Evolutionary conservation across 2,797 vertebrate species (phyloP).

Genomic region (Molossus molossus): DNA sequence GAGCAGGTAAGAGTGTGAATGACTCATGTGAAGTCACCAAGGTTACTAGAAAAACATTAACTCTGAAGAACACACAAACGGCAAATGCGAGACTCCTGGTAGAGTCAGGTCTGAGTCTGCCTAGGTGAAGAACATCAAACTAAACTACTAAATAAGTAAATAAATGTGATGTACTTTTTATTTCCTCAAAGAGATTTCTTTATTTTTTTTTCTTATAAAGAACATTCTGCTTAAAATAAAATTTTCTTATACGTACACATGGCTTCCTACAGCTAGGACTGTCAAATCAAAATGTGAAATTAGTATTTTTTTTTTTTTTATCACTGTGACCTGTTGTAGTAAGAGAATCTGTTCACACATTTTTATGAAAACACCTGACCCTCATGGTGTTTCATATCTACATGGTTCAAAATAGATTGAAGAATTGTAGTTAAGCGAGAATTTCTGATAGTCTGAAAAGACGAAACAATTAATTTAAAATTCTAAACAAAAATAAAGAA

Average conservation of each 20-base stretch:
- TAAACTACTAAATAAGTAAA: background rate
- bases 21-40: background rate
- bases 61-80: background rate
- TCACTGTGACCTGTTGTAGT: background rate
- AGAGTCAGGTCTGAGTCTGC: background rate
- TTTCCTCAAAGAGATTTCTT: constrained; percentile 13
- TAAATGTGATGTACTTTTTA: background rate
- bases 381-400: background rate
- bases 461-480: constrained; percentile 40
- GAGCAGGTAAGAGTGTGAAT: background rate
- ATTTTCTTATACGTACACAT: constrained; percentile 7
- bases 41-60: background rate
- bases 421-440: background rate
- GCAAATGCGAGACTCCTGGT: background rate
- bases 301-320: constrained; percentile 12
- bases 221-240: constrained; percentile 76
- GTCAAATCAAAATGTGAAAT: constrained; percentile 47
- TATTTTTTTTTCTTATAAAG: constrained; percentile 50
- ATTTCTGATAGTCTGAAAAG: background rate
- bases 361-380: constrained; percentile 71
- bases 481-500: background rate
- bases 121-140: background rate
- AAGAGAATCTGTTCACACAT: constrained; percentile 56
- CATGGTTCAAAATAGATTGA: constrained; percentile 1
- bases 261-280: constrained; percentile 53